Evolutionary conservation across 2,797 vertebrate species (phyloP).

Genomic region (Fratercula arctica): DNA sequence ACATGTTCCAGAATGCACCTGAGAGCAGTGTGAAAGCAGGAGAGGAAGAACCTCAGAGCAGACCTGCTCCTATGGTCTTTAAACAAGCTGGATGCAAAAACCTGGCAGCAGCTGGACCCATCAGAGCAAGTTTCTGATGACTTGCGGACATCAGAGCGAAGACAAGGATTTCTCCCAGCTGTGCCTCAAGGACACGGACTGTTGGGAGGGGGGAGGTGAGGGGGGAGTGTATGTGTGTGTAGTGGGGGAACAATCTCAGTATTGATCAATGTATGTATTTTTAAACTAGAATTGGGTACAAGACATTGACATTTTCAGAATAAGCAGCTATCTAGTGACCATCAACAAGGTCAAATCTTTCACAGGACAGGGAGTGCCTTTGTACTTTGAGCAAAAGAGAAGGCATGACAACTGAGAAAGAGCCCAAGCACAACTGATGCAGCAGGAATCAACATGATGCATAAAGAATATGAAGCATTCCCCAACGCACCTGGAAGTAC

Average conservation of each 20-base stretch:
- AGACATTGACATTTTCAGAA: not conserved
- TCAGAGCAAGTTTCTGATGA: not conserved
- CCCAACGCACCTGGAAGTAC: accelerated
- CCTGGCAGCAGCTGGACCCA: not conserved
- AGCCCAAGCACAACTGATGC: not conserved
- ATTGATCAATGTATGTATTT: not conserved
- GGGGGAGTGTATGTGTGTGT: not conserved
- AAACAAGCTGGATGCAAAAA: not conserved
- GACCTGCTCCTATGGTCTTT: not conserved
- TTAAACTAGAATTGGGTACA: not conserved
- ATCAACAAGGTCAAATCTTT: not conserved
- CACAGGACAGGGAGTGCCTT: not conserved
- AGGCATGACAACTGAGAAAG: not conserved
- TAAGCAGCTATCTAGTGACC: not conserved
- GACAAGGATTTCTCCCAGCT: not conserved
- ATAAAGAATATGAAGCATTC: not conserved
- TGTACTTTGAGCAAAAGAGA: not conserved
- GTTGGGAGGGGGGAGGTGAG: too few relatives aligned
- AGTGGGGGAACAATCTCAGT: not conserved
- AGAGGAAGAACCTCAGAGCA: not conserved
- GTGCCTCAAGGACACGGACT: not conserved
- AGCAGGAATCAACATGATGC: not conserved
- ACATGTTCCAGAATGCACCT: not conserved
- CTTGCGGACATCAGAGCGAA: not conserved
- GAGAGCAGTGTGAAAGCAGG: not conserved